phyloP scores from a whole-genome alignment of 2,888 invertebrate species.

The Prosopocoilus inquinatus region DNA sequence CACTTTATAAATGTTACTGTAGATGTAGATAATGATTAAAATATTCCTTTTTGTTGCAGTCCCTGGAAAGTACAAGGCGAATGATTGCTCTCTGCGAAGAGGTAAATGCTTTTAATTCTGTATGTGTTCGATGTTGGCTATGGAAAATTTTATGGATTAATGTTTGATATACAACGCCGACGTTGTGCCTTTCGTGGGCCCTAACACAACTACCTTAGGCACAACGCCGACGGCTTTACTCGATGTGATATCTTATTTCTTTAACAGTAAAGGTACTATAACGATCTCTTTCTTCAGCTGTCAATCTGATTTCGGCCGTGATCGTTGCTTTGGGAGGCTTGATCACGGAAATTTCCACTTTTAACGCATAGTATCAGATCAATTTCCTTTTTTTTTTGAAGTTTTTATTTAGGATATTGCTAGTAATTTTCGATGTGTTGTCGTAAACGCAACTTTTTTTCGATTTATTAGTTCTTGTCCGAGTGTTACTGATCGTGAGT shows the following conservation, averaged over 20 bases:
- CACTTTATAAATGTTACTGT: slow-evolving; percentile 1
- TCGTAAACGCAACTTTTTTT: too few species aligned
- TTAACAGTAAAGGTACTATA: neutral
- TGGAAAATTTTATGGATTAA: slow-evolving; percentile 9
- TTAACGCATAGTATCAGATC: neutral
- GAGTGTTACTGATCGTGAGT: too few species aligned
- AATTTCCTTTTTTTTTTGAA: too few species aligned
- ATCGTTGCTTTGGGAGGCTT: slow-evolving; percentile 14
- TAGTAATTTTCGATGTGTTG: too few species aligned
- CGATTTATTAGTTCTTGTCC: too few species aligned
- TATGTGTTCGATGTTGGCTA: slow-evolving; percentile 20
- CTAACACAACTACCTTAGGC: neutral
- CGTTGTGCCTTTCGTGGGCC: neutral
- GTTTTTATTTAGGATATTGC: too few species aligned
- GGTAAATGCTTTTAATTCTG: slow-evolving; percentile 59
- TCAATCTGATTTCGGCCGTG: too few species aligned
- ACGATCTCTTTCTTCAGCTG: too few species aligned
- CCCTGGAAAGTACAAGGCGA: slow-evolving; percentile 87
- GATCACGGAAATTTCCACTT: slow-evolving; percentile 16
- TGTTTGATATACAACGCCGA: neutral
- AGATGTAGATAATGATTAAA: too few species aligned
- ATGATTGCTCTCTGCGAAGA: slow-evolving; percentile 92
- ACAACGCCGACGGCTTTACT: neutral
- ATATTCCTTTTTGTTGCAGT: slow-evolving; percentile 63
- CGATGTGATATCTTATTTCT: neutral